Evolutionary conservation across 2,113 vertebrate species (phyloP).

Genomic region (Aldabrachelys gigantea): DNA sequence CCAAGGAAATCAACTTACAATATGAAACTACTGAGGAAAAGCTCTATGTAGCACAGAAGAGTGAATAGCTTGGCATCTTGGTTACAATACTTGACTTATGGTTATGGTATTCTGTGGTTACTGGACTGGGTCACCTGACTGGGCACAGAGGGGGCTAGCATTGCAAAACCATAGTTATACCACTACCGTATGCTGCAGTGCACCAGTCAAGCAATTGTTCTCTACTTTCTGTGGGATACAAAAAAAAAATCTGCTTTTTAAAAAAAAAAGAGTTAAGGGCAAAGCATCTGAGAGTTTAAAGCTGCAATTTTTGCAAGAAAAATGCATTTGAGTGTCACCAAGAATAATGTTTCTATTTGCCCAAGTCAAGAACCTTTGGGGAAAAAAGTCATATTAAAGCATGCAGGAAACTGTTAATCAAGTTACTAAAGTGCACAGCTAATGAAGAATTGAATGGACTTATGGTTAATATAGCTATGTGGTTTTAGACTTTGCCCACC

Average conservation of each 20-base stretch:
- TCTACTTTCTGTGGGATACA: not conserved
- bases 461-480: no score
- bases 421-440: not conserved
- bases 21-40: no score
- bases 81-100: not conserved
- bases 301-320: not conserved
- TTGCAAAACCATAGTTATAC: not conserved
- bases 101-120: not conserved
- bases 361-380: not conserved
- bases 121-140: not conserved
- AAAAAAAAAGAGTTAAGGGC: not conserved
- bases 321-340: not conserved
- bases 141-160: rapidly evolving
- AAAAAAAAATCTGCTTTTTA: not conserved
- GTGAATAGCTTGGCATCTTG: no score
- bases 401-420: not conserved
- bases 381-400: not conserved
- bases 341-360: not conserved
- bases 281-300: conserved; percentile 1
- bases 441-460: not conserved
- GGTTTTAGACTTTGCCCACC: no score
- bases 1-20: no score
- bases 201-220: not conserved
- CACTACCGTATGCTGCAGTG: rapidly evolving
- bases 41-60: no score